A percentile compares a stretch with the other conserved stretches of the same genome.
phyloP scores from a whole-genome alignment of 2,888 invertebrate species.

The Hydroisotoma schaefferi region DNA sequence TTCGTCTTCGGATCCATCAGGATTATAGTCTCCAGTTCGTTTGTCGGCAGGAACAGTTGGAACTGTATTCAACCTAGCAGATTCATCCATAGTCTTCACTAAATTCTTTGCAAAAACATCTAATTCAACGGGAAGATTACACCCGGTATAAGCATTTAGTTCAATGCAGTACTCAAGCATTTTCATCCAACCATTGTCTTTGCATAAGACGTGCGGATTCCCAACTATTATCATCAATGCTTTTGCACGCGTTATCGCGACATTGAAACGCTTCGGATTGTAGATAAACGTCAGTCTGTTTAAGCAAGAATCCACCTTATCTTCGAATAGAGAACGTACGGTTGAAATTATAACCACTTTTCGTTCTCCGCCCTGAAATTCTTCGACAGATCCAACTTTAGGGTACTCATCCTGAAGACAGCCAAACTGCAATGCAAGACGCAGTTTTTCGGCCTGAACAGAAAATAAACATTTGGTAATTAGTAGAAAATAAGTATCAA shows the following conservation, averaged over 20 bases:
- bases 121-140: constrained; percentile 58
- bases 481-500: not conserved
- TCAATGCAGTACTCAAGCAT: constrained; percentile 62
- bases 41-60: constrained; percentile 8
- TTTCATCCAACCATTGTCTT: constrained; percentile 66
- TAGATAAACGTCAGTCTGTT: constrained; percentile 65
- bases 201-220: constrained; percentile 68
- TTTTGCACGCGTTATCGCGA: constrained; percentile 80
- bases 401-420: constrained; percentile 54
- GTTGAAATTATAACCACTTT: constrained; percentile 71
- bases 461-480: constrained; percentile 11
- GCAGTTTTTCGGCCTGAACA: constrained; percentile 62
- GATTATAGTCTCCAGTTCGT: constrained; percentile 9
- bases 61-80: not conserved
- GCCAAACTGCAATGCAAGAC: constrained; percentile 57
- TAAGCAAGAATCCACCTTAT: constrained; percentile 48
- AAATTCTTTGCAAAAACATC: constrained; percentile 7
- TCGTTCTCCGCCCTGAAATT: constrained; percentile 69
- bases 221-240: constrained; percentile 76
- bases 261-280: constrained; percentile 78
- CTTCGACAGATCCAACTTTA: constrained; percentile 77
- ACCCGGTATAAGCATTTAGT: constrained; percentile 66
- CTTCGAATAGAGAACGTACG: constrained; percentile 54
- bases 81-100: not conserved
- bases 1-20: constrained; percentile 12